These are phyloP conservation scores for Sciurus niger DNA, from an alignment of 2,113 vertebrate species.

Conservation along the genomic window DNA sequence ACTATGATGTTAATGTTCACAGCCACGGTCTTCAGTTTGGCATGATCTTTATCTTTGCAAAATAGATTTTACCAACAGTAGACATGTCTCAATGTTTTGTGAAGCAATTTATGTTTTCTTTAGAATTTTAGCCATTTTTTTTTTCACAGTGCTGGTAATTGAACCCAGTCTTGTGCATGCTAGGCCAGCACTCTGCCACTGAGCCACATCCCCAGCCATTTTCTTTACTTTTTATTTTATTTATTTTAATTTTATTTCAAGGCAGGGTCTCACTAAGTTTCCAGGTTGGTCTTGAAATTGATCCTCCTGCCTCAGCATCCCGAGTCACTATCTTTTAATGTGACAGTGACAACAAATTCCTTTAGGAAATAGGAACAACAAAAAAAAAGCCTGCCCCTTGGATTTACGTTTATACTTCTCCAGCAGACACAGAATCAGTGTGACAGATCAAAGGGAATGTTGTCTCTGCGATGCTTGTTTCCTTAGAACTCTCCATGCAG, in stretches of 20 bases:
- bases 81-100: neutral
- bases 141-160: neutral
- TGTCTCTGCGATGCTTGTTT: neutral
- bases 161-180: neutral
- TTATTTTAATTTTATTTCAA: neutral
- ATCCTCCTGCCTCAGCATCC: neutral
- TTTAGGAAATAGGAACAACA: slow-evolving; percentile 20
- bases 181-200: neutral
- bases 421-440: neutral
- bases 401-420: neutral
- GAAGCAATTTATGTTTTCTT: slow-evolving; percentile 26
- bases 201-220: neutral
- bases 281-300: neutral
- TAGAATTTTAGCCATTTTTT: slow-evolving; percentile 39
- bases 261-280: neutral
- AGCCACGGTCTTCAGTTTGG: neutral
- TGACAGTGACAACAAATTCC: neutral
- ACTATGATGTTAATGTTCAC: neutral
- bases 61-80: neutral
- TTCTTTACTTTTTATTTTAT: neutral
- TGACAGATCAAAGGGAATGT: neutral
- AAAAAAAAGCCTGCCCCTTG: neutral
- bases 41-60: slow-evolving; percentile 24
- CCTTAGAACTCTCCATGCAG: neutral
- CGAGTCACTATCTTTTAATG: neutral